Base-by-base conservation (phyloP, 2,888 invertebrate species). In the Agrilus mali region DNA sequence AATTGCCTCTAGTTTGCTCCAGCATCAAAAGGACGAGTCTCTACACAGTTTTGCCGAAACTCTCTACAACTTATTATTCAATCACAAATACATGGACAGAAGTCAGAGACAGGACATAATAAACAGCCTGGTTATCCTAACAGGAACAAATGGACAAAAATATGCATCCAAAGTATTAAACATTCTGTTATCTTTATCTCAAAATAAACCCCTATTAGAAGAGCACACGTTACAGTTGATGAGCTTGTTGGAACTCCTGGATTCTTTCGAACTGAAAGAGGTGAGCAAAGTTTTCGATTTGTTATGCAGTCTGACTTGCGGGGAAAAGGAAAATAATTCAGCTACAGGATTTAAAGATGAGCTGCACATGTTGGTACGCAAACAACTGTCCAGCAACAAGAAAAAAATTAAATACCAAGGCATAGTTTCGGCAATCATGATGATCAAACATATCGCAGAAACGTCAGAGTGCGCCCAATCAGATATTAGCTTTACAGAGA, bases 351-450 rank as follows among this genome's bases (percentile, higher is more conserved):
- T 87, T 33, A 78, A 82, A 61, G 84, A 86, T 67, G 88, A 90
- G 59, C 73, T 93, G 41, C 80, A 82, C 57, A 90, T 92, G 71
- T 68, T 89, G 14, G 76, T 90, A n/a, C 77, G 82, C 51, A 93
- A 93, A 62, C 86, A 89, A 63, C 67, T 92, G 33, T 77, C 81
- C 3, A 80, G 77, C 59, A 73, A 77, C 3, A 74, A 74, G 51
- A 70, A 74, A 15, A 60, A 59, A 17, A 71, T 78, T 7, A 85
- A 83, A 64, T 73, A 77, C 43, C 80, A 80, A 64, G 87, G 87
- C 31, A 80, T 88, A n/a, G 69, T 86, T 48, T 79, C 81, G 36
- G 80, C 80, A 35, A 74, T 82, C 12, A 78, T 84, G 69, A 77
- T 84, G 54, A 78, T 85, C 1, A 85, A 85, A 65, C 80, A 82